Evolutionary conservation across 2,113 vertebrate species (phyloP).

Genomic region (Dipodomys merriami): DNA sequence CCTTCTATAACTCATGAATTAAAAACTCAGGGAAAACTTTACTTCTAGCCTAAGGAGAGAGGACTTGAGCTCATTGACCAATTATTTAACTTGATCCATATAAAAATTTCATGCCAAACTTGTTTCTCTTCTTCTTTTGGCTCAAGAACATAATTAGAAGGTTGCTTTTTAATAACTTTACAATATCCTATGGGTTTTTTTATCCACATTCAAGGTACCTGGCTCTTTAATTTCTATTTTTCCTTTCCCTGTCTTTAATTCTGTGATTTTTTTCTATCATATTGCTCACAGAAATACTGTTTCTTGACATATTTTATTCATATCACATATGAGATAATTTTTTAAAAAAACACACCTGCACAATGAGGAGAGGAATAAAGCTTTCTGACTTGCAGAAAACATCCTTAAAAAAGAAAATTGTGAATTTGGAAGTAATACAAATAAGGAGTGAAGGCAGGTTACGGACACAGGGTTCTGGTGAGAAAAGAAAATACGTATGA

Average conservation of each 20-base stretch:
- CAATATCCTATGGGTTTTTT: background rate
- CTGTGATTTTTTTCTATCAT: background rate
- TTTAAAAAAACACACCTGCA: background rate
- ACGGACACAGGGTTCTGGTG: background rate
- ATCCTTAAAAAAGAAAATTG: background rate
- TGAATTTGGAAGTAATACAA: background rate
- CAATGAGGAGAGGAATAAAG: background rate
- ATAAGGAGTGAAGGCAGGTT: background rate
- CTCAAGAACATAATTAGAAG: background rate
- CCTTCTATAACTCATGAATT: background rate
- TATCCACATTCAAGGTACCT: background rate
- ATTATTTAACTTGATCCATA: background rate
- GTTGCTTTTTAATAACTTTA: background rate
- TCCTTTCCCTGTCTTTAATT: background rate
- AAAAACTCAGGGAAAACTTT: background rate
- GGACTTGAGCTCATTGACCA: background rate
- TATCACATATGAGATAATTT: background rate
- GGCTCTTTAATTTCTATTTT: background rate
- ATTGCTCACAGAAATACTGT: background rate
- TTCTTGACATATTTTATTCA: background rate
- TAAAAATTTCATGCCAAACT: background rate
- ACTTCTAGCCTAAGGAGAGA: conserved; percentile 6
- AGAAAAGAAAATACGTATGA: background rate
- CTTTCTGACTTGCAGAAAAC: conserved; percentile 1
- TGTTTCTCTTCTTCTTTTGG: conserved; percentile 5